Conservation (phyloP, 2,113 vertebrate species). For the Ovis aries region ARS-UI_Ramb_v3.0 NC_056070.1:2726501-2727000, state of each 20-base stretch:
- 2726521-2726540: not conserved
- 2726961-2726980: not conserved
- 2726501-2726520: not conserved
- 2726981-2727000: constrained; percentile 4
- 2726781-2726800: not conserved
- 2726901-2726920: constrained; percentile 14
- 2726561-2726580: constrained; percentile 3
- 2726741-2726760: not conserved
- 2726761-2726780: constrained; percentile 5
- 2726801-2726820: constrained; percentile 18
- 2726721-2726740: not conserved
- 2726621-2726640: constrained; percentile 43
- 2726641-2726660: not conserved
- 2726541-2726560: not conserved
- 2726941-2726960: not conserved
- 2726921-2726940: not conserved
- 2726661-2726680: not conserved
- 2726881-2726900: not conserved
- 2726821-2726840: not conserved
- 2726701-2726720: not conserved
- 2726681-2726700: not conserved
- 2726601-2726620: constrained; percentile 67
- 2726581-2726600: not conserved
- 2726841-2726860: not conserved
- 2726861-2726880: constrained; percentile 14